A percentile compares a stretch with the other conserved stretches of the same genome.
Conservation (phyloP, 2,797 vertebrate species). For the Atherinosoma microstoma region DNA sequence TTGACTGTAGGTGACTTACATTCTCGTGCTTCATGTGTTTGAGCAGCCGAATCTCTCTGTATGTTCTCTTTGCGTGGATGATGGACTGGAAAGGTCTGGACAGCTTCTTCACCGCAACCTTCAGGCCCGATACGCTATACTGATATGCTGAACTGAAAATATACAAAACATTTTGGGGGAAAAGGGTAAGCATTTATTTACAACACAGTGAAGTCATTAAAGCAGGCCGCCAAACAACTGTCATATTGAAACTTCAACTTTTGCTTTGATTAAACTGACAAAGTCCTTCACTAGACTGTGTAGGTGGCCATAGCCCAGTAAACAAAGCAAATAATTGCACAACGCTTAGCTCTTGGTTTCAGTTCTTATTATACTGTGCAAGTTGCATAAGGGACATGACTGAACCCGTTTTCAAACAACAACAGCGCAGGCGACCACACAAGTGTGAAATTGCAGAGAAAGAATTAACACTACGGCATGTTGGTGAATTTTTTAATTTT, state of each 20-base stretch:
- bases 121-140: too few species aligned
- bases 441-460: conserved; percentile 12
- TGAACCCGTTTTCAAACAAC: conserved; percentile 26
- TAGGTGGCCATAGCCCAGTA: conserved; percentile 35
- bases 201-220: not conserved
- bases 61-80: conserved; percentile 98
- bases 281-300: conserved; percentile 28
- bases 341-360: conserved; percentile 41
- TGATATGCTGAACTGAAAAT: conserved; percentile 88
- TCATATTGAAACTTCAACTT: conserved; percentile 10
- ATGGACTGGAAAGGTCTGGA: conserved; percentile 98
- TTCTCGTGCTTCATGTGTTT: conserved; percentile 99
- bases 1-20: conserved; percentile 83
- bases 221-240: not conserved
- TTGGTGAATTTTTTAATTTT: not conserved
- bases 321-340: conserved; percentile 55
- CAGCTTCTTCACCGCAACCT: conserved; percentile 96
- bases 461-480: not conserved
- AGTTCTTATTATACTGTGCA: conserved; percentile 43
- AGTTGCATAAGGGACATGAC: conserved; percentile 31
- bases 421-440: not conserved
- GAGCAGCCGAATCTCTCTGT: conserved; percentile 94
- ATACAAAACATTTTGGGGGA: conserved; percentile 1
- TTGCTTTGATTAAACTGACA: conserved; percentile 9
- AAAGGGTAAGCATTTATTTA: not conserved